A percentile compares a stretch with the other conserved stretches of the same genome.
Conservation (phyloP, 2,113 vertebrate species). For the Pituophis catenifer region DNA sequence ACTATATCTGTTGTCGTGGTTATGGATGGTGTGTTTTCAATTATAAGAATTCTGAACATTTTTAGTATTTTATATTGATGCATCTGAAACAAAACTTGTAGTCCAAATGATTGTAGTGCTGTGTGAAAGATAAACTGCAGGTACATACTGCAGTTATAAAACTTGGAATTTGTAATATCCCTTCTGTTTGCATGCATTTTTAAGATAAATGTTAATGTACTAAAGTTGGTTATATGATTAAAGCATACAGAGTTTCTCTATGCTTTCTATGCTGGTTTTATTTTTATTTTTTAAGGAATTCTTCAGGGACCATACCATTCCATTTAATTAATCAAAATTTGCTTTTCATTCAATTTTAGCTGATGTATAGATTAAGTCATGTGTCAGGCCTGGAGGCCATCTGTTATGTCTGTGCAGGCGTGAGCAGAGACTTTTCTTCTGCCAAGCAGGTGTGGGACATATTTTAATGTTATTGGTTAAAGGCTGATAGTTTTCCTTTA, state of each 20-base stretch:
- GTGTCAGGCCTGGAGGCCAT: too few species aligned
- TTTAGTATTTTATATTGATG: not conserved
- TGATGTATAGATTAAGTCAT: not conserved
- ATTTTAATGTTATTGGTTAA: too few species aligned
- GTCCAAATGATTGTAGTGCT: not conserved
- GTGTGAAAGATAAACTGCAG: not conserved
- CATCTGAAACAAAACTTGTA: not conserved
- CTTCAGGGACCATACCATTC: not conserved
- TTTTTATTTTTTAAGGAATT: not conserved
- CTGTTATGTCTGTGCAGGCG: too few species aligned
- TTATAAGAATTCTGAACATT: not conserved
- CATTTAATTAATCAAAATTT: not conserved
- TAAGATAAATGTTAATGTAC: too few species aligned
- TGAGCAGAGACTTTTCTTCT: too few species aligned
- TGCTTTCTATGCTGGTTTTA: not conserved
- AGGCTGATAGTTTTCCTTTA: too few species aligned
- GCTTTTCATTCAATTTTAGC: not conserved
- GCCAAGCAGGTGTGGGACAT: too few species aligned
- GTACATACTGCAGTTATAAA: not conserved
- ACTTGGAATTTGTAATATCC: not conserved
- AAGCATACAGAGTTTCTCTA: not conserved
- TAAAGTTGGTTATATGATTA: not conserved
- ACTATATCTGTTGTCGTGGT: not conserved
- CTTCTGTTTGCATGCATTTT: not conserved
- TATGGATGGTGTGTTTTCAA: not conserved